These are phyloP conservation scores for Stylophora pistillata DNA, from an alignment of 64 coral and sea anemone genomes.

Conservation along the genomic window DNA sequence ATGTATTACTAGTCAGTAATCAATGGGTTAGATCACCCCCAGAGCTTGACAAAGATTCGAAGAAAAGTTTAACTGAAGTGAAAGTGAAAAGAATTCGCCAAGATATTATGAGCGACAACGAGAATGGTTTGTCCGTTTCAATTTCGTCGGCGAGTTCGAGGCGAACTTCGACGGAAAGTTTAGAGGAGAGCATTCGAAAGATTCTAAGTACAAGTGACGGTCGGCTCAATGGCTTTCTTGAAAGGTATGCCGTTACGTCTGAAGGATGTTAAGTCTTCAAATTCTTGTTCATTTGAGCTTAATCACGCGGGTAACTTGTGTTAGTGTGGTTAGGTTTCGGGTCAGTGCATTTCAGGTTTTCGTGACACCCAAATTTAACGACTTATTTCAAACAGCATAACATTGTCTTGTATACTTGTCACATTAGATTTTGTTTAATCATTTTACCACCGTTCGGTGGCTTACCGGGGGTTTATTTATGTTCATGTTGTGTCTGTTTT, in stretches of 20 bases:
- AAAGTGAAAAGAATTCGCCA: background rate
- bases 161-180: conserved; percentile 64
- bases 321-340: conserved; percentile 23
- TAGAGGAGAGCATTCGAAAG: conserved; percentile 70
- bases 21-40: background rate
- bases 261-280: conserved; percentile 14
- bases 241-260: conserved; percentile 58
- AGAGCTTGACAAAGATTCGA: background rate
- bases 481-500: conserved; percentile 37
- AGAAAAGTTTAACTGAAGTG: background rate
- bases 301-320: conserved; percentile 3
- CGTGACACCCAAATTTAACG: background rate
- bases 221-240: conserved; percentile 33
- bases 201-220: conserved; percentile 27
- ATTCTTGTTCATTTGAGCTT: conserved; percentile 18
- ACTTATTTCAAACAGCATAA: background rate
- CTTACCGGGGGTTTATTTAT: conserved; percentile 29
- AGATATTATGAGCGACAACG: conserved; percentile 41
- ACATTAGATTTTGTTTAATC: conserved; percentile 45
- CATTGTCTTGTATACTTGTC: conserved; percentile 27
- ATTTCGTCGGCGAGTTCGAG: conserved; percentile 56
- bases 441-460: conserved; percentile 4
- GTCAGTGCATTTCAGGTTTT: conserved; percentile 27
- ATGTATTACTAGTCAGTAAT: background rate
- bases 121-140: conserved; percentile 25